These are phyloP conservation scores for Python bivittatus DNA, from an alignment of 2,113 vertebrate genomes.

Conservation along the genomic window DNA sequence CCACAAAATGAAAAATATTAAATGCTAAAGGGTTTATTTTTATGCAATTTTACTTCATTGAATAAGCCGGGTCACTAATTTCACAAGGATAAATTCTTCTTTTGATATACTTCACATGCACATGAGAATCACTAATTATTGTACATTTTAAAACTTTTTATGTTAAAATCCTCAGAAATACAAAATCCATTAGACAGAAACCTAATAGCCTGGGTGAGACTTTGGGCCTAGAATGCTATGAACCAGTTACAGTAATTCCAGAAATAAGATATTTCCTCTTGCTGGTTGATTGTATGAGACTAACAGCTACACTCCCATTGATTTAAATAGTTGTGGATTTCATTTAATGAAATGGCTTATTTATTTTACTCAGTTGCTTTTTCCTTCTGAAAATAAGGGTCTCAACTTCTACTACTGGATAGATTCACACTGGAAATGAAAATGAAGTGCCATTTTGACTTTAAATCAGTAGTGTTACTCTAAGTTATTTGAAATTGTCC, in stretches of 20 bases:
- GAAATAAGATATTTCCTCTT: not conserved
- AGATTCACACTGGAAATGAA: not conserved
- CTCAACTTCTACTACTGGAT: not conserved
- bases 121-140: not conserved
- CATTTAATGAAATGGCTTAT: not conserved
- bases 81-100: not conserved
- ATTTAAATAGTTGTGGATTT: slow-evolving; percentile 7
- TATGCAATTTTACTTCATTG: slow-evolving; percentile 5
- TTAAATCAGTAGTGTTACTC: not conserved
- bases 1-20: not conserved
- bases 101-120: not conserved
- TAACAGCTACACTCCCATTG: not conserved
- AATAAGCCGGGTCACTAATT: slow-evolving; percentile 10
- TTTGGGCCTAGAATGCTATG: not conserved
- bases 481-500: not conserved
- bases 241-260: not conserved
- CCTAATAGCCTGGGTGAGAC: not conserved
- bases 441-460: not conserved
- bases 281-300: not conserved
- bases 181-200: slow-evolving; percentile 6
- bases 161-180: slow-evolving; percentile 1
- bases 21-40: not conserved
- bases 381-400: slow-evolving; percentile 3
- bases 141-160: not conserved
- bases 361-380: not conserved